Percentiles rank a stretch among this genome's conserved stretches.
These are phyloP conservation scores for Danio choprae DNA, from an alignment of 2,797 vertebrate species.

Conservation along the genomic window DNA sequence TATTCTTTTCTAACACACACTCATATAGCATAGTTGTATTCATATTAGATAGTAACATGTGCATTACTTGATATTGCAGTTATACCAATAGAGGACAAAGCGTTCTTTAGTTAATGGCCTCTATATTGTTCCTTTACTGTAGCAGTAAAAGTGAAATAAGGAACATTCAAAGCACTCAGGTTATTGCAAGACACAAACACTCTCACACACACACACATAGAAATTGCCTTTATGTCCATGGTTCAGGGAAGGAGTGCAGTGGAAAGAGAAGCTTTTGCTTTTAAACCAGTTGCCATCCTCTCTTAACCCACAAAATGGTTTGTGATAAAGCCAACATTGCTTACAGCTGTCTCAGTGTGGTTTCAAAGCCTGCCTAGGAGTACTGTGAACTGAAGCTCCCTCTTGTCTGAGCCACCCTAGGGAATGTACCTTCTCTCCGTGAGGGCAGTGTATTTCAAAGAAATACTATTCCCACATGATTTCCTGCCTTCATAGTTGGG, in stretches of 20 bases:
- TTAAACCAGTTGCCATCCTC: constrained; percentile 39
- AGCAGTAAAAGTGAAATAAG: constrained; percentile 19
- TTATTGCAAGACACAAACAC: not conserved
- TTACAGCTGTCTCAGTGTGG: constrained; percentile 40
- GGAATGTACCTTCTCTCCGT: constrained; percentile 38
- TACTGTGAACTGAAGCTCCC: constrained; percentile 40
- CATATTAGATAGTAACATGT: constrained; percentile 2
- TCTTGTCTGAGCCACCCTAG: constrained; percentile 37
- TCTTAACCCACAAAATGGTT: constrained; percentile 47
- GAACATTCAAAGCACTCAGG: constrained; percentile 6
- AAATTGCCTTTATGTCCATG: constrained; percentile 7
- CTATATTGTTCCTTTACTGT: not conserved
- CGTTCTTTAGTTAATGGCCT: not conserved
- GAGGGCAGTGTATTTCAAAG: constrained; percentile 40
- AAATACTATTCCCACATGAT: constrained; percentile 32
- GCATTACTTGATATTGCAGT: constrained; percentile 14
- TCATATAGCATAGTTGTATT: constrained; percentile 14
- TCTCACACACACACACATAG: not conserved
- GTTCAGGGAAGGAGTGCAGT: not conserved
- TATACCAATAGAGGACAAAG: constrained; percentile 19
- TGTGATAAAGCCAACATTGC: constrained; percentile 19
- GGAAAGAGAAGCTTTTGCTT: constrained; percentile 33
- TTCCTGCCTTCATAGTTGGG: constrained; percentile 22
- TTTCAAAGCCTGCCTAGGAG: constrained; percentile 46
- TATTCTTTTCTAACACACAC: constrained; percentile 2